Evolutionary conservation across 2,113 vertebrate species (phyloP), one percentile per base, ranked within the genome.

Genomic region (Ornithorhynchus anatinus): DNA sequence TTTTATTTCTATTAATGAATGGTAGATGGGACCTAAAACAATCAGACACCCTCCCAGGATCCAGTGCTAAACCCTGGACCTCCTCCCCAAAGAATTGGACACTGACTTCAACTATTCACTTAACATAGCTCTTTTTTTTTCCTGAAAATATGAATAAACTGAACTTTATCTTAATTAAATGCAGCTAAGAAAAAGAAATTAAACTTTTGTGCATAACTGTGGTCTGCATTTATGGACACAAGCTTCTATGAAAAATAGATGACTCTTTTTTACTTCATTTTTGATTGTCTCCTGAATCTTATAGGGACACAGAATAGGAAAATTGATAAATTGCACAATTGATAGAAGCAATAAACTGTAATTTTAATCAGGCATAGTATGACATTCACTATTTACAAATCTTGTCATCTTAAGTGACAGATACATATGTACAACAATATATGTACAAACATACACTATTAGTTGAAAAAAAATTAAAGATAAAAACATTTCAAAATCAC

Each of bases 381-480:
- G 62, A 69, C 75, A n/a, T 38, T 20, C 22, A 10, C 52, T 13
- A 43, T 11, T 48, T 53, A 64, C 15, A 61, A 69, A 27, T 22
- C 33, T 72, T 64, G 16, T 69, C 40, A 69, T 77, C 4, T 2
- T 2, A 15, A 59, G 17, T 62, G 42, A 72, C 37, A 78, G 39
- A n/a, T n/a, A n/a, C n/a, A n/a, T n/a, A n/a, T n/a, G n/a, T n/a
- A n/a, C n/a, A n/a, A n/a, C n/a, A n/a, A n/a, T n/a, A n/a, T n/a
- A n/a, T n/a, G n/a, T n/a, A n/a, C n/a, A n/a, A n/a, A n/a, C 32
- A 27, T 74, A 40, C 29, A 37, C 39, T 74, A 68, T 31, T 27
- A 35, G 20, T 69, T 77, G 60, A 25, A 61, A 69, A 69, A 36
- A 69, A 56, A 22, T 38, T 50, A 38, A 59, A 51, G 54, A 59